Conservation (phyloP, 2,888 invertebrate genomes). For the Clitarchus hookeri region DNA sequence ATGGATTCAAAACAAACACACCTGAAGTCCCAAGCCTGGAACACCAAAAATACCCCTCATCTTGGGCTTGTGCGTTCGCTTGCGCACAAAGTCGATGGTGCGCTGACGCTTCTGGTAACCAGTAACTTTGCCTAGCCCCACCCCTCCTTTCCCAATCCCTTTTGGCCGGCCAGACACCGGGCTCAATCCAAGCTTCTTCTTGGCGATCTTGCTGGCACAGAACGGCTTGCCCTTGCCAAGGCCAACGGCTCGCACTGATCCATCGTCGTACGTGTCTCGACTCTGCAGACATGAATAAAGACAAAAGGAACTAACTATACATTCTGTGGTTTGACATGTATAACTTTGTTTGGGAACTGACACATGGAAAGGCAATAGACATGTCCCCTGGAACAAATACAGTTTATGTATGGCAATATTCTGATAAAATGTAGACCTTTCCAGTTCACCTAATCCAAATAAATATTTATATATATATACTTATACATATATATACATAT, state of each 20-base stretch:
- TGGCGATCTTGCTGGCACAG: slow-evolving; percentile 74
- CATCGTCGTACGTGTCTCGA: slow-evolving; percentile 26
- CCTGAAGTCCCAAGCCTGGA: slow-evolving; percentile 76
- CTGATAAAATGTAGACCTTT: no score
- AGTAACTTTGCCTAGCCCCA: slow-evolving; percentile 65
- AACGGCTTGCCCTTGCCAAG: slow-evolving; percentile 81
- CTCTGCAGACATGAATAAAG: no score
- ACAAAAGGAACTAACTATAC: no score
- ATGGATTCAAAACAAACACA: slow-evolving; percentile 40
- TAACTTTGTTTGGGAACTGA: no score
- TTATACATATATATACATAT: no score
- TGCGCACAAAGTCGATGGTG: slow-evolving; percentile 76
- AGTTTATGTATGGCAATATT: no score
- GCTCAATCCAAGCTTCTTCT: slow-evolving; percentile 72
- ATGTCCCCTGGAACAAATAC: no score
- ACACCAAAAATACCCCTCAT: slow-evolving; percentile 84
- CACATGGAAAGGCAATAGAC: no score
- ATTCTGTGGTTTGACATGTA: no score
- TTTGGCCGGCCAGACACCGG: slow-evolving; percentile 47
- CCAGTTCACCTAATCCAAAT: no score
- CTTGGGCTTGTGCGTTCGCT: slow-evolving; percentile 85
- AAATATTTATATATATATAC: no score
- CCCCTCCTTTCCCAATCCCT: slow-evolving; percentile 48
- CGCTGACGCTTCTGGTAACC: slow-evolving; percentile 74
- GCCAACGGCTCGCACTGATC: slow-evolving; percentile 58